phyloP scores from a whole-genome alignment of 2,113 vertebrate genomes.

The Nicator chloris region DNA sequence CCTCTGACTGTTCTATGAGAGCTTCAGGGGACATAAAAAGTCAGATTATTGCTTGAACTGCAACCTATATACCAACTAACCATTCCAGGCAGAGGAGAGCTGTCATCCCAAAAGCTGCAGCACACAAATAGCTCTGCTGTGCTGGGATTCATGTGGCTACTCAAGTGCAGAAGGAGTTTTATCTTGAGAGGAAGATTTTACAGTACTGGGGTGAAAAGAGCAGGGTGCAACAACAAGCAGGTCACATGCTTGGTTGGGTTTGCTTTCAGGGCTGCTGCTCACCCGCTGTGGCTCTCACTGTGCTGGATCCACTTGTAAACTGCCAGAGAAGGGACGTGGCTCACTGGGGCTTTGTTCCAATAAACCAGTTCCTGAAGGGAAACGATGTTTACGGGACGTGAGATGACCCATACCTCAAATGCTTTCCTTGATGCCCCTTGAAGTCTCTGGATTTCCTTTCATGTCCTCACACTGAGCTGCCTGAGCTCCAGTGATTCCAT shows the following conservation, averaged over 20 bases:
- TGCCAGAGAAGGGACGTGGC: neutral
- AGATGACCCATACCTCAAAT: neutral
- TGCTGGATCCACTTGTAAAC: neutral
- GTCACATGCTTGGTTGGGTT: neutral
- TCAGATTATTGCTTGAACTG: neutral
- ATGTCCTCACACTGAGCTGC: neutral
- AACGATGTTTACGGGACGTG: neutral
- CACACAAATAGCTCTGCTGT: neutral
- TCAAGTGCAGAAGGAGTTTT: neutral
- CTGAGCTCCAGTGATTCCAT: neutral
- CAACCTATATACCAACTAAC: neutral
- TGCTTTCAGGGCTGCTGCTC: neutral
- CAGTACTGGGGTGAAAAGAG: neutral
- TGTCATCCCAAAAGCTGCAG: neutral
- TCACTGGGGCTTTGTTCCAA: neutral
- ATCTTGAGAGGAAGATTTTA: neutral
- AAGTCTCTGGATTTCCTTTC: neutral
- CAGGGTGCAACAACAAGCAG: neutral
- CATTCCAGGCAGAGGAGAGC: neutral
- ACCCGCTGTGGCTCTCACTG: neutral
- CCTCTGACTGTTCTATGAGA: neutral
- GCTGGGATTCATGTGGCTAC: neutral
- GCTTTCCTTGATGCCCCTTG: neutral
- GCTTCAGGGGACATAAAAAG: neutral
- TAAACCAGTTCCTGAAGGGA: constrained; percentile 11